phyloP scores from a whole-genome alignment of 2,888 invertebrate genomes.

The Mythimna lalbum region DNA sequence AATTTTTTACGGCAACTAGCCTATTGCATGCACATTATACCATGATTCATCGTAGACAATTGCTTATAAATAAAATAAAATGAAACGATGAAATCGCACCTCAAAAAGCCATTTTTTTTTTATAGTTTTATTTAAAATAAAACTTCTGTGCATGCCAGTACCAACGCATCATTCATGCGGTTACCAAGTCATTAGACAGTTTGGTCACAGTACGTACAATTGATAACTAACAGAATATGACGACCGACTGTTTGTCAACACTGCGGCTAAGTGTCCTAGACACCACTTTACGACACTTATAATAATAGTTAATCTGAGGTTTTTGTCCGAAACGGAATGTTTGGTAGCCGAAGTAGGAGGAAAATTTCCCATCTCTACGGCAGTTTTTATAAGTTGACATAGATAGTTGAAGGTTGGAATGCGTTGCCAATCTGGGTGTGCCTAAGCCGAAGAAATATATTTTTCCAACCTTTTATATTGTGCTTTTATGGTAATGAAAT shows the following conservation, averaged over 20 bases:
- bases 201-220: conserved; percentile 52
- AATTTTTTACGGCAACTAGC: too few species aligned
- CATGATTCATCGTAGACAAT: too few species aligned
- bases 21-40: too few species aligned
- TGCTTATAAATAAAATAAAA: too few species aligned
- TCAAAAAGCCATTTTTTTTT: too few species aligned
- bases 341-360: background rate
- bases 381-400: conserved; percentile 4
- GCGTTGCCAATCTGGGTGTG: background rate
- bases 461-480: background rate
- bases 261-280: conserved; percentile 24
- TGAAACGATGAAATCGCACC: too few species aligned
- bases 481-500: too few species aligned
- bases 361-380: conserved; percentile 1
- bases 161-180: conserved; percentile 40
- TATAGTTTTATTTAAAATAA: too few species aligned
- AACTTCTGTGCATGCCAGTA: conserved; percentile 35
- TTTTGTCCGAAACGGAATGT: conserved; percentile 19
- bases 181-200: conserved; percentile 46
- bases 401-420: conserved; percentile 1
- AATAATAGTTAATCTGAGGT: conserved; percentile 33
- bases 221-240: conserved; percentile 43
- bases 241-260: conserved; percentile 37
- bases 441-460: background rate
- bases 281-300: conserved; percentile 30